phyloP scores from a whole-genome alignment of 2,888 invertebrate species.

The Seira ritae region DNA sequence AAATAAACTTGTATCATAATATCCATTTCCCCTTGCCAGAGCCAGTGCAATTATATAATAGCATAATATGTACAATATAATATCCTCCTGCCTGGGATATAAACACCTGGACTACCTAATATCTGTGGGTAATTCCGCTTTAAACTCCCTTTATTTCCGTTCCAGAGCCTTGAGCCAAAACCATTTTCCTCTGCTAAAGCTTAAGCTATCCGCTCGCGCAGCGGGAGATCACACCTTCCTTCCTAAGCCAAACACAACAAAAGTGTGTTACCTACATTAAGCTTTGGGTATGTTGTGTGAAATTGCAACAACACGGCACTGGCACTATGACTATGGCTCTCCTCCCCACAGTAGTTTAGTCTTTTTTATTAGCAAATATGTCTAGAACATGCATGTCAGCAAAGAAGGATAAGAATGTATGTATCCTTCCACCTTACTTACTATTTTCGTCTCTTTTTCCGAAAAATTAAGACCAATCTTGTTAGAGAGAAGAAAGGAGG shows the following conservation, averaged over 20 bases:
- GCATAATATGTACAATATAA: neutral
- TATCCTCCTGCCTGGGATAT: slow-evolving; percentile 15
- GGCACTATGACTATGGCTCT: slow-evolving; percentile 31
- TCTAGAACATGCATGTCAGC: slow-evolving; percentile 20
- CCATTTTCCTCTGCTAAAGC: slow-evolving; percentile 20
- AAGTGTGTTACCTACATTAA: slow-evolving; percentile 37
- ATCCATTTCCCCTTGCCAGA: neutral
- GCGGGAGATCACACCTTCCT: slow-evolving; percentile 61
- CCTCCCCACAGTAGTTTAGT: neutral
- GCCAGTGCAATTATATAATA: neutral
- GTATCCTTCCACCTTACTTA: slow-evolving; percentile 17
- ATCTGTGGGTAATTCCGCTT: slow-evolving; percentile 13
- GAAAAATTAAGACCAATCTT: slow-evolving; percentile 14
- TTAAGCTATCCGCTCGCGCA: slow-evolving; percentile 59
- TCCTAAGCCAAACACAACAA: slow-evolving; percentile 25
- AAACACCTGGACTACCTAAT: slow-evolving; percentile 51
- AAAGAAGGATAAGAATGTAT: slow-evolving; percentile 4
- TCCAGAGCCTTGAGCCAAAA: slow-evolving; percentile 6
- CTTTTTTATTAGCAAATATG: slow-evolving; percentile 47
- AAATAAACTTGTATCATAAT: neutral
- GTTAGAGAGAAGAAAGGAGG: slow-evolving; percentile 33
- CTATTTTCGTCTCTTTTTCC: slow-evolving; percentile 6
- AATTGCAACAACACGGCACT: slow-evolving; percentile 61
- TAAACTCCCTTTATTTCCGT: slow-evolving; percentile 13
- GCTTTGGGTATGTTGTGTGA: slow-evolving; percentile 36